Conservation (phyloP, 2,797 vertebrate genomes). For the Phalanger gymnotis region DNA sequence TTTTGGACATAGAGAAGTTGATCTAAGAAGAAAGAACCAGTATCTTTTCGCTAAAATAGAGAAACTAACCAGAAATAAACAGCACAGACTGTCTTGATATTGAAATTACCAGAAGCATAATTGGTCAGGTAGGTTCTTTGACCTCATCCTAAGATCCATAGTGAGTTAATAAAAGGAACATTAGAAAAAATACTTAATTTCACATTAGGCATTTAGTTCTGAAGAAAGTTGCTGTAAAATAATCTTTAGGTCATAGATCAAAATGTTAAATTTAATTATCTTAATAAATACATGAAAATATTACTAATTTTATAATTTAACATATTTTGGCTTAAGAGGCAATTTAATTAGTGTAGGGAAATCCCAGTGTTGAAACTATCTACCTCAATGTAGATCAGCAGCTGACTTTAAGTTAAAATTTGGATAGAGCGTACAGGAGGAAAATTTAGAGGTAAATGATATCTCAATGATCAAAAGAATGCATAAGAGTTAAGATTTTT, state of each 20-base stretch:
- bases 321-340: not conserved
- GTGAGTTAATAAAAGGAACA: not conserved
- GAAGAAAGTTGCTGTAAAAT: not conserved
- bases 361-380: not conserved
- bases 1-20: not conserved
- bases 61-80: not conserved
- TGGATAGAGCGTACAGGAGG: not conserved
- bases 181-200: not conserved
- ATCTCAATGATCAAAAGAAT: too few relatives aligned
- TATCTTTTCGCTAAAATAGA: not conserved
- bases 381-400: not conserved
- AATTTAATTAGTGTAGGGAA: not conserved
- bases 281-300: not conserved
- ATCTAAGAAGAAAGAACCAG: not conserved
- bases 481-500: too few relatives aligned
- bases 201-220: not conserved
- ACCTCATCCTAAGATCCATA: not conserved
- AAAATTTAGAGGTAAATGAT: not conserved
- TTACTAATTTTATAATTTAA: not conserved
- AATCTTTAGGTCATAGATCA: not conserved
- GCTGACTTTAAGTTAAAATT: not conserved
- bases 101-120: not conserved
- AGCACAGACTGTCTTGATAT: not conserved
- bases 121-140: not conserved
- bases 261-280: not conserved